Base-by-base conservation (phyloP, 2,113 vertebrate species). In the Lepisosteus osseus region DNA sequence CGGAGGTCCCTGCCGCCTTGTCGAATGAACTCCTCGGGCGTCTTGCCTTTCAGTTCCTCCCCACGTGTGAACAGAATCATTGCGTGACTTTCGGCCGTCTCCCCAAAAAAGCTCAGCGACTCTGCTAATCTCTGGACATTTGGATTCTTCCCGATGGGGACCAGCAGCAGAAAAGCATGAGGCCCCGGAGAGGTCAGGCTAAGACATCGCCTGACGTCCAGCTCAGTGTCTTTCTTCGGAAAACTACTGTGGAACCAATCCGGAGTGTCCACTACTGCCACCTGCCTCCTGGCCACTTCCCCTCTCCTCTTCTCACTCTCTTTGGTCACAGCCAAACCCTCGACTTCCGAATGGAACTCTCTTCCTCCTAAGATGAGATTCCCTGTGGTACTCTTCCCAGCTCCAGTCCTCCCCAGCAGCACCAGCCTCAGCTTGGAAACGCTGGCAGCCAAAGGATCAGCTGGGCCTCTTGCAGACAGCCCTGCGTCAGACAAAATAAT, bases 361-460 rank as follows among this genome's bases (percentile, higher is more conserved):
- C 51, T 64, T 47, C 14, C 62, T 44, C 72, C 74, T 7, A 83
- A 56, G 45, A 80, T 77, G 61, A 71, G 76, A 65, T 83, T 83
- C 15, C 78, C 68, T 41, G 69, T 44, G 65, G 78, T 74, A 54
- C 76, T 78, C 62, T 77, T 83, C 42, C 82, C 79, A 45, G 72
- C 43, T 29, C 45, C 72, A 6, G 59, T 56, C 43, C 45, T 44
- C n/a, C 71, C 67, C n/a, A 78, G 56, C 43, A 67, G 54, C 11
- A 57, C 44, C 40, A 68, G 3, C 40, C 72, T 66, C 61, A 76
- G 74, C 45, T 71, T 69, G 61, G 63, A 17, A 43, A 66, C 73
- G 61, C 12, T 12, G 45, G 15, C 17, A 51, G 56, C 29, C 29
- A 29, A 29, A 51, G 47, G 47, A 0, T 51, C 47, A 51, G 47